Base-by-base conservation (phyloP, 2,888 invertebrate genomes). In the Chalcis sispes region DNA sequence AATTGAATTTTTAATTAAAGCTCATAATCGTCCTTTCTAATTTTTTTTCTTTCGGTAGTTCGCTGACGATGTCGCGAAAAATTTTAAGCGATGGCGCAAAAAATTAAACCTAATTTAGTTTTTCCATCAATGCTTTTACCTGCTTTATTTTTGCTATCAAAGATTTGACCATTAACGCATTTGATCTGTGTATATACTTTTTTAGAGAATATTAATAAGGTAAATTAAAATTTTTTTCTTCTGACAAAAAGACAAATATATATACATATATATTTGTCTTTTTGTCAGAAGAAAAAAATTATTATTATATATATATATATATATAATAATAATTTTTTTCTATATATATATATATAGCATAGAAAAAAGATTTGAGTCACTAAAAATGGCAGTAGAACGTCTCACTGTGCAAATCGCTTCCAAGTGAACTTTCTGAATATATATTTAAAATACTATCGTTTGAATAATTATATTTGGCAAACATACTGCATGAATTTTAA, bases 1-100 rank as follows among this genome's bases (percentile, higher is more conserved):
- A 78, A 79, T 79, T 78, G 78, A 75, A 78, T 78, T 79, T 79
- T 79, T 79, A 77, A 79, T 79, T 79, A 78, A 78, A 77, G 74
- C 69, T 76, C 71, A 75, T 79, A 77, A 77, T 74, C 77, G 71
- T 18, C 52, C 61, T 20, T 25, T 36, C 48, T 36, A 50, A 67
- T 70, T 69, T 64, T n/a, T n/a, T 69, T 72, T 4, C 25, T 2
- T 5, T 40, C n/a, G 46, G n/a, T n/a, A 15, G 36, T 10, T 18
- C 40, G n/a, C 46, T 52, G 65, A 59, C 27, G 61, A 62, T 50
- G 50, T 54, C 20, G 50, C 27, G 52, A 52, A 36, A 69, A 69
- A 61, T 69, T 74, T 56, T 18, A 58, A 32, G 56, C 18, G 69
- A 64, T 69, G 18, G 59, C 2, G 59, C 50, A 59, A 66, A 70